Evolutionary conservation across 2,113 vertebrate genomes (phyloP).

Genomic region (Sinocyclocheilus maitianheensis): DNA sequence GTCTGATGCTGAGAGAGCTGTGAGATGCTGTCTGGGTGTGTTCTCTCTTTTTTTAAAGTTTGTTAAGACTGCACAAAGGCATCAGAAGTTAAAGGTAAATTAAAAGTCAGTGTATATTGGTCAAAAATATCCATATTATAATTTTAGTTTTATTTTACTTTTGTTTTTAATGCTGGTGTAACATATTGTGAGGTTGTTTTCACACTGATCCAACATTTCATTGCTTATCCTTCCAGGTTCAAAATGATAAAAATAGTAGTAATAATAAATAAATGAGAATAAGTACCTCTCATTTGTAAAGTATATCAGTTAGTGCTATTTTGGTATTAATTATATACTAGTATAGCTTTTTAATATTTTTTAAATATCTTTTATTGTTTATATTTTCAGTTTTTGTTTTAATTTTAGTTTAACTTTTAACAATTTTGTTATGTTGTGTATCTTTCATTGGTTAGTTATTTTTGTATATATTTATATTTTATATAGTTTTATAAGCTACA

Average conservation of each 20-base stretch:
- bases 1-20: conserved; percentile 1
- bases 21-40: not conserved
- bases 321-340: not conserved
- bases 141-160: not conserved
- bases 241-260: not conserved
- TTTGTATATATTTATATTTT: no score
- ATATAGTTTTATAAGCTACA: not conserved
- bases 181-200: not conserved
- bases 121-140: not conserved
- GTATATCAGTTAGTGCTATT: not conserved
- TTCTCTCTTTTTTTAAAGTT: not conserved
- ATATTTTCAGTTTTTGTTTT: not conserved
- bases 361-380: no score
- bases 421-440: no score
- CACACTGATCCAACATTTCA: not conserved
- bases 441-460: no score
- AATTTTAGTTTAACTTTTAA: not conserved
- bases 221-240: not conserved
- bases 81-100: not conserved
- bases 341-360: no score
- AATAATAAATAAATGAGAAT: not conserved
- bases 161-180: not conserved
- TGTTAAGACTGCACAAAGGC: not conserved
- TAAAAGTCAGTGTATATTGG: not conserved
- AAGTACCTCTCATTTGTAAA: not conserved